Evolutionary conservation across 2,113 vertebrate species (phyloP), one percentile per base, ranked within the genome.

Genomic region (Hyperopisus bebe): DNA sequence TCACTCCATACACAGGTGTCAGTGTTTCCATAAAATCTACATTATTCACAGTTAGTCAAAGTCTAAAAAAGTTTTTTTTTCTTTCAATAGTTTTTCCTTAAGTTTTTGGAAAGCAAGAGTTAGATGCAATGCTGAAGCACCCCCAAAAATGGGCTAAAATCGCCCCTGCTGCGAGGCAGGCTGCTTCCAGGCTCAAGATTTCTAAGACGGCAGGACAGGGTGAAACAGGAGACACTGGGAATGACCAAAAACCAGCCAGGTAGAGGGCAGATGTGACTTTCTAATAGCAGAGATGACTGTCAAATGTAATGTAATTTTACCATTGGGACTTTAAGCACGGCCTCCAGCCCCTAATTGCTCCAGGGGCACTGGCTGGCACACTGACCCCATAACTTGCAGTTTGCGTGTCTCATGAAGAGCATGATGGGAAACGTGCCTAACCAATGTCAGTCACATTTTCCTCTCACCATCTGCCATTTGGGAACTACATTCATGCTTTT

Each of bases 121-220:
- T 44, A 84, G 42, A 24, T 84, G 82, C 82, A 84, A 47, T 84
- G n/a, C n/a, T n/a, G n/a, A n/a, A n/a, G n/a, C n/a, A n/a, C n/a
- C n/a, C n/a, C n/a, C n/a, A n/a, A n/a, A n/a, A n/a, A n/a, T n/a
- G n/a, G n/a, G n/a, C n/a, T n/a, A n/a, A n/a, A n/a, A n/a, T n/a
- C n/a, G n/a, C n/a, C n/a, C n/a, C n/a, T n/a, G n/a, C n/a, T n/a
- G 48, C 0, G 13, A 50, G 11, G 48, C 13, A 3, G 48, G 13
- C 48, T 3, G 47, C 47, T 47, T 47, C 47, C 47, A 47, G 47
- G 47, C 8, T 47, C 47, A 47, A 10, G 2, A 3, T 50, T 15
- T 50, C 48, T 50, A 15, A 15, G 48, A 50, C 3, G 13, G 48
- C 48, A 50, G 48, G 11, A 3, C 48, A 50, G 2, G 1, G 48